Conservation (phyloP, 2,888 invertebrate species). For the Smittia aterrima region DNA sequence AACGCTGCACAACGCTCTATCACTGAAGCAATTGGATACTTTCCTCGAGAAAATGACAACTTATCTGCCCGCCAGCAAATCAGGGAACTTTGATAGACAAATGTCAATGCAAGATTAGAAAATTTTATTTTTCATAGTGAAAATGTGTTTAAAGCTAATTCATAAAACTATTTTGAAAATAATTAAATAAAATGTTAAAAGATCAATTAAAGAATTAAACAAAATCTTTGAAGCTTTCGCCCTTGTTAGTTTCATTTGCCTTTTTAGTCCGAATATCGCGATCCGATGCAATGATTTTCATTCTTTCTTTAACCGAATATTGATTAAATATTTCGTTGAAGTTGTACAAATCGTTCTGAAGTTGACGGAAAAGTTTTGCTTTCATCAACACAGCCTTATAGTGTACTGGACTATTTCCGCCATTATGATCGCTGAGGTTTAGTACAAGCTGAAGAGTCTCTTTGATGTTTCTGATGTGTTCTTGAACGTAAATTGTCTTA, state of each 20-base stretch:
- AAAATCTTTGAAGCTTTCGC: background rate
- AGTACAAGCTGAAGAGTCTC: conserved; percentile 76
- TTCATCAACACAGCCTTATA: conserved; percentile 17
- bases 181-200: no score
- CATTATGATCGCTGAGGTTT: conserved; percentile 65
- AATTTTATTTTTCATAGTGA: background rate
- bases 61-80: background rate
- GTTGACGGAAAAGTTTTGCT: conserved; percentile 12
- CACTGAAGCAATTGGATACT: conserved; percentile 83
- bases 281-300: conserved; percentile 16
- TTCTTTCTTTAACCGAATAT: background rate
- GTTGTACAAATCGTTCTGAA: conserved; percentile 20
- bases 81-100: background rate
- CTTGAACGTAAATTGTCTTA: conserved; percentile 70
- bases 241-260: background rate
- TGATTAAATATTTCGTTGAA: conserved; percentile 19
- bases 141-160: no score
- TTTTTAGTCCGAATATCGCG: background rate
- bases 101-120: conserved; percentile 9
- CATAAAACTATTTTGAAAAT: no score
- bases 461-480: conserved; percentile 72
- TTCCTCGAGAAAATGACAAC: conserved; percentile 83
- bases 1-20: conserved; percentile 95
- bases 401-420: conserved; percentile 49
- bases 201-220: background rate